phyloP scores from a whole-genome alignment of 2,888 invertebrate species.

The Campoplex nolae region DNA sequence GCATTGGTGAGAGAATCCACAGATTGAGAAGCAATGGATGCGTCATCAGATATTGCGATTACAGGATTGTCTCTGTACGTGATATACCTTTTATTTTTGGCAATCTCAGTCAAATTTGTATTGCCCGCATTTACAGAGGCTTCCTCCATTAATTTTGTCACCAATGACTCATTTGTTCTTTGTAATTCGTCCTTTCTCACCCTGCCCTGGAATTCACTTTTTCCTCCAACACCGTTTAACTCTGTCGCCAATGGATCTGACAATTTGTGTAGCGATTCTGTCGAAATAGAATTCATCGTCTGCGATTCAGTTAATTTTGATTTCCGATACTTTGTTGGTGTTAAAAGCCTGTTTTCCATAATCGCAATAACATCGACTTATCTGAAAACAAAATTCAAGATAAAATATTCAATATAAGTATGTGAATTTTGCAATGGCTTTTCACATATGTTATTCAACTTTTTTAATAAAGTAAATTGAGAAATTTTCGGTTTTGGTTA shows the following conservation, averaged over 20 bases:
- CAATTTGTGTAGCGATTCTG: too few species aligned
- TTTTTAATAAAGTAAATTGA: too few species aligned
- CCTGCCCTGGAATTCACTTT: too few species aligned
- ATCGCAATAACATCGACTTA: neutral
- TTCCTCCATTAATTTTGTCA: neutral
- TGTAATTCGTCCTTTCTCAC: too few species aligned
- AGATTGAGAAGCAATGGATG: neutral
- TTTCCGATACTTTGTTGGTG: too few species aligned
- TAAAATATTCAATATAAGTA: neutral
- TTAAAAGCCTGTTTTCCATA: neutral
- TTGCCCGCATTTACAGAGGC: neutral
- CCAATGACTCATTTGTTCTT: too few species aligned
- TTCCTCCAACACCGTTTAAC: too few species aligned
- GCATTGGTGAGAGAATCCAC: neutral
- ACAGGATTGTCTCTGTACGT: neutral
- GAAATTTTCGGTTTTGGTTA: too few species aligned
- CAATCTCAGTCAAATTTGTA: neutral
- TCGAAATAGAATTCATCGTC: too few species aligned
- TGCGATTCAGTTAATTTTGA: too few species aligned
- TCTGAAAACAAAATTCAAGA: neutral
- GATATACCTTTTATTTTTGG: neutral
- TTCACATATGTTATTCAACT: too few species aligned
- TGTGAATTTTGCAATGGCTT: neutral
- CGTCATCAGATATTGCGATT: neutral
- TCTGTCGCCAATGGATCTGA: too few species aligned